Base-by-base conservation (phyloP, 2,888 invertebrate species). In the Acrobasis consociella region DNA sequence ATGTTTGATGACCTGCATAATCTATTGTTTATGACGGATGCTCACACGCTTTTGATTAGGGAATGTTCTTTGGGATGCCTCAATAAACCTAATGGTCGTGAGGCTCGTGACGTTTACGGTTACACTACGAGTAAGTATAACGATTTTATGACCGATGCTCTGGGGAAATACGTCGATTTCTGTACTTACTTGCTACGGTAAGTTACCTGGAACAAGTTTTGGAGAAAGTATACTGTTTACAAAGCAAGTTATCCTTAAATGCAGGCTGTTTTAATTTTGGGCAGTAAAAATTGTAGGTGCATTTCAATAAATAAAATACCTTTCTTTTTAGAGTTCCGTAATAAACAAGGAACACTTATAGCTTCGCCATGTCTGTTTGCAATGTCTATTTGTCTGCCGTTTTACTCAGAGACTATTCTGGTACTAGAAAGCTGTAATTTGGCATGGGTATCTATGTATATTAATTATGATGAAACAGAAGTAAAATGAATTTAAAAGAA, bases 91-190 rank as follows among this genome's bases (percentile, higher is more conserved):
- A 17, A 49, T n/a, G 60, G 13, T 37, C 62, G 62, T 62, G 62
- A 62, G 55, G 16, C 31, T 31, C 31, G 1, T 31, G 31, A 31
- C 31, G 31, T 31, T 31, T 31, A 46, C 11, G 53, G 46, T 9
- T 31, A 22, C 17, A 51, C 3, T 37, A 52, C 22, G 51, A 22
- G 22, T 22, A n/a, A n/a, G n/a, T n/a, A n/a, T n/a, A 22, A 22
- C 22, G 22, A 17, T 31, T 60, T 17, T 8, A 37, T 1, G 39
- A 46, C 42, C 15, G 42, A 17, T 42, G 17, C 13, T n/a, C 42
- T 63, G 58, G 58, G 58, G 49, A 52, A 63, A 63, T 59, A 63
- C 59, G 31, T 37, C n/a, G 13, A 13, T 46, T 46, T 46, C 46
- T 46, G 11, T n/a, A 46, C 46, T 13, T 46, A n/a, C 46, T 46